Percentiles rank a stretch among this genome's conserved stretches.
Evolutionary conservation across 1,140 invertebrate species (phyloP).

Genomic region (Cyphomyrmex costatus): DNA sequence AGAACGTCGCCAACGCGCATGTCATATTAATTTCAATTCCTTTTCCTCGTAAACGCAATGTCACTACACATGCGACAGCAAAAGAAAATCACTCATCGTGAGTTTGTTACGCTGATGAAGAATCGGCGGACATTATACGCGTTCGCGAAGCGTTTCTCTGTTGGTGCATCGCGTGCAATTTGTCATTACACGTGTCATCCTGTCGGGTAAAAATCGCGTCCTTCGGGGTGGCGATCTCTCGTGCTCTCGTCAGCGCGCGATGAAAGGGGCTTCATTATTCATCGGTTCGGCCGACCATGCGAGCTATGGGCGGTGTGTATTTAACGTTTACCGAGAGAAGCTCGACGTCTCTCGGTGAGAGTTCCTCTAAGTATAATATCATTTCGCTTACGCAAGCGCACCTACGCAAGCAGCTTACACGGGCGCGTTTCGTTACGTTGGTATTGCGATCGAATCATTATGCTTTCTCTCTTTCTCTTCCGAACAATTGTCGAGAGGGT

Average conservation of each 20-base stretch:
- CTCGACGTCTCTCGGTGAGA: constrained; percentile 19
- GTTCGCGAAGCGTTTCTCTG: constrained; percentile 42
- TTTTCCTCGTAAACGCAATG: not conserved
- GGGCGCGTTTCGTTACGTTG: constrained; percentile 29
- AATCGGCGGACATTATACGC: constrained; percentile 12
- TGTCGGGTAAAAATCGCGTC: constrained; percentile 66
- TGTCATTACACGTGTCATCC: constrained; percentile 77
- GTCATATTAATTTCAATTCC: not conserved
- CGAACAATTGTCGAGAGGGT: constrained; percentile 8
- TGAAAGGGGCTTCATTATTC: constrained; percentile 81
- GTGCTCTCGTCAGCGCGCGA: constrained; percentile 66
- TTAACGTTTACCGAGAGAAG: constrained; percentile 17
- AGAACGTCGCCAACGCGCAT: not conserved
- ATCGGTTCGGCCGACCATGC: constrained; percentile 70
- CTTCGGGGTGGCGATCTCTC: constrained; percentile 72
- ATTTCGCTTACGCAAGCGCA: constrained; percentile 65
- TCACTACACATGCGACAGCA: not conserved
- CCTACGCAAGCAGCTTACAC: constrained; percentile 25
- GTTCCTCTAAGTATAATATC: constrained; percentile 55
- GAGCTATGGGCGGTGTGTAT: constrained; percentile 6
- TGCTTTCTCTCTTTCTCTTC: constrained; percentile 27
- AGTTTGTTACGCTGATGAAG: constrained; percentile 19
- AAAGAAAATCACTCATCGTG: constrained; percentile 31
- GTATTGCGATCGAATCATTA: constrained; percentile 46
- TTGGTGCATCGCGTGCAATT: constrained; percentile 76